Conservation (phyloP, 1,140 invertebrate genomes). For the Caligus rogercresseyi region DNA sequence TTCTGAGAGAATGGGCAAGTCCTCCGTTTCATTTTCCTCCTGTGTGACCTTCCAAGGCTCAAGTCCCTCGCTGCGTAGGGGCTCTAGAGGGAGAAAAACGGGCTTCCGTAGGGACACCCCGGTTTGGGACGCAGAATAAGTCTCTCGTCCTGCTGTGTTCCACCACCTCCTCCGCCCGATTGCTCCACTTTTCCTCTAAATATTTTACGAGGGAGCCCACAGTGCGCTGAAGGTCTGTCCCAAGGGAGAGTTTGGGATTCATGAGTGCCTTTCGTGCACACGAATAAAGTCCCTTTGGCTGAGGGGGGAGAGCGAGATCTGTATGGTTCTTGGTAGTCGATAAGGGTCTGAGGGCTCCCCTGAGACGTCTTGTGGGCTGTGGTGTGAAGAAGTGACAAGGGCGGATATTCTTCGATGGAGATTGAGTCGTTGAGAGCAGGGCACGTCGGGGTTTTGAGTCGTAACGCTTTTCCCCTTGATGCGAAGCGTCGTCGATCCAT, state of each 20-base stretch:
- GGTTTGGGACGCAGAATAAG: slow-evolving; percentile 1
- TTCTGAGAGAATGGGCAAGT: no score
- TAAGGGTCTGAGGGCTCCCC: background rate
- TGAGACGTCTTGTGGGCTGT: background rate
- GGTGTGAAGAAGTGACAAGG: background rate
- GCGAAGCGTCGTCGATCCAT: slow-evolving; percentile 58
- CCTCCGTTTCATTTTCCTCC: background rate
- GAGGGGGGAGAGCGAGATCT: background rate
- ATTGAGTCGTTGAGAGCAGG: slow-evolving; percentile 67
- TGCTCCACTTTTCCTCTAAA: slow-evolving; percentile 11
- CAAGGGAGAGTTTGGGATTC: slow-evolving; percentile 3
- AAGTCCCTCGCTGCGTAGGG: background rate
- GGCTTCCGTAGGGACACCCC: background rate
- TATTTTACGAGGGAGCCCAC: slow-evolving; percentile 2
- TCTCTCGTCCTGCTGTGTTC: background rate
- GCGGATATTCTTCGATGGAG: slow-evolving; percentile 8
- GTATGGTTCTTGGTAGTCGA: background rate
- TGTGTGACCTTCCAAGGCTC: background rate
- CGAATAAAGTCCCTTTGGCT: background rate
- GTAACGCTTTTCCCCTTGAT: slow-evolving; percentile 64
- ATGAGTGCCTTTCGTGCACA: background rate
- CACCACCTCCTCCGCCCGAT: background rate
- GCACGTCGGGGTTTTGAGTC: slow-evolving; percentile 76
- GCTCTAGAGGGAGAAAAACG: background rate
- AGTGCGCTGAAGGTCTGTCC: background rate